Evolutionary conservation across 1,140 invertebrate genomes (phyloP).

Genomic region (Euura lappo): DNA sequence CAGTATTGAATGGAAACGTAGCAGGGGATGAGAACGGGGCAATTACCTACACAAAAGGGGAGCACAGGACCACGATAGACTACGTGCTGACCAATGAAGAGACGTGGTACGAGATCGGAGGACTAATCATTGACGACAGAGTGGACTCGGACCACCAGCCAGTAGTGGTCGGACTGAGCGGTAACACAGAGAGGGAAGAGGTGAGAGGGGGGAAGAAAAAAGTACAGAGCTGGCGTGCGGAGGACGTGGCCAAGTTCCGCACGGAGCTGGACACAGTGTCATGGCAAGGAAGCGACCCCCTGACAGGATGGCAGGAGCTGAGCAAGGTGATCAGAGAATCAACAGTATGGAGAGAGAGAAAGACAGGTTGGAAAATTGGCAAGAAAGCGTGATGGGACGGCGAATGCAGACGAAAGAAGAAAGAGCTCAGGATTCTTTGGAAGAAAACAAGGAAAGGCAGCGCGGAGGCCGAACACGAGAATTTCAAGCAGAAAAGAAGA

Average conservation of each 20-base stretch:
- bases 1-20: constrained; percentile 23
- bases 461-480: background rate
- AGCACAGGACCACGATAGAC: constrained; percentile 17
- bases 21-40: constrained; percentile 23
- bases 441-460: constrained; percentile 1
- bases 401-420: background rate
- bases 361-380: background rate
- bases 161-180: background rate
- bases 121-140: background rate
- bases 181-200: background rate
- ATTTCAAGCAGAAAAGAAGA: background rate
- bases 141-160: constrained; percentile 19
- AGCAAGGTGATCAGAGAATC: constrained; percentile 1
- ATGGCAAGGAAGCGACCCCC: background rate
- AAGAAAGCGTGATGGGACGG: constrained; percentile 11
- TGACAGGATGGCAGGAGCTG: background rate
- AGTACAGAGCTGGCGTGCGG: constrained; percentile 8
- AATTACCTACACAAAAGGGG: constrained; percentile 18
- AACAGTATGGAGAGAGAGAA: constrained; percentile 7
- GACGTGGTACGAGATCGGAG: constrained; percentile 8
- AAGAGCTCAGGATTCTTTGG: background rate
- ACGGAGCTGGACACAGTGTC: background rate
- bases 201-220: background rate
- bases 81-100: constrained; percentile 14
- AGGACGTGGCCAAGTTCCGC: background rate